Percentiles rank a stretch among this genome's conserved stretches.
These are phyloP conservation scores for Hydropotes inermis DNA, from an alignment of 2,113 vertebrate genomes.

Conservation along the genomic window DNA sequence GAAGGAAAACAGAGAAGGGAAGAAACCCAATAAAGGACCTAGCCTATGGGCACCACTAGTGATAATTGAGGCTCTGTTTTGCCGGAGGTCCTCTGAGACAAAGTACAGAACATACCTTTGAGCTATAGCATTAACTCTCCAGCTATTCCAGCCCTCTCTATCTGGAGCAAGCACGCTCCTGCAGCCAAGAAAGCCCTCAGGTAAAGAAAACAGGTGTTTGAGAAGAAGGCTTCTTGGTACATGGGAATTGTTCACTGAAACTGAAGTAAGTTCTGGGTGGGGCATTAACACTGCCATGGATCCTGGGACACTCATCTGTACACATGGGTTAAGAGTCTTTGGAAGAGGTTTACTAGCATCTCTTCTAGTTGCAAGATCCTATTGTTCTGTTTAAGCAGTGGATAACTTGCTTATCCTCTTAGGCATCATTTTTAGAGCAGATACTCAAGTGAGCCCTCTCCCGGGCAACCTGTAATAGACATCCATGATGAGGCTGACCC, in stretches of 20 bases:
- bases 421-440: not conserved
- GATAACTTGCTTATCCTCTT: not conserved
- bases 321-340: not conserved
- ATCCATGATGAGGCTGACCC: not conserved
- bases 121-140: not conserved
- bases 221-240: not conserved
- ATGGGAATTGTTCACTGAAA: not conserved
- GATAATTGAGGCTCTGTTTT: not conserved
- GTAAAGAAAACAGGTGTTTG: not conserved
- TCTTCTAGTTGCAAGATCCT: not conserved
- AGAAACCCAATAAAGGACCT: not conserved
- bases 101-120: not conserved
- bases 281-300: not conserved
- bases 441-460: not conserved
- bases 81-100: not conserved
- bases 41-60: too few relatives aligned
- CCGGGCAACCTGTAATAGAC: not conserved
- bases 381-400: not conserved
- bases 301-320: not conserved
- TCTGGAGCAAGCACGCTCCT: not conserved
- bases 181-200: not conserved
- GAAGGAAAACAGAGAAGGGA: not conserved
- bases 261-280: not conserved
- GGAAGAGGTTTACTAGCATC: not conserved
- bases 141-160: not conserved